Percentiles rank a stretch among this genome's conserved stretches.
Conservation (phyloP, 2,888 invertebrate species). For the Creontiades dilutus region DNA sequence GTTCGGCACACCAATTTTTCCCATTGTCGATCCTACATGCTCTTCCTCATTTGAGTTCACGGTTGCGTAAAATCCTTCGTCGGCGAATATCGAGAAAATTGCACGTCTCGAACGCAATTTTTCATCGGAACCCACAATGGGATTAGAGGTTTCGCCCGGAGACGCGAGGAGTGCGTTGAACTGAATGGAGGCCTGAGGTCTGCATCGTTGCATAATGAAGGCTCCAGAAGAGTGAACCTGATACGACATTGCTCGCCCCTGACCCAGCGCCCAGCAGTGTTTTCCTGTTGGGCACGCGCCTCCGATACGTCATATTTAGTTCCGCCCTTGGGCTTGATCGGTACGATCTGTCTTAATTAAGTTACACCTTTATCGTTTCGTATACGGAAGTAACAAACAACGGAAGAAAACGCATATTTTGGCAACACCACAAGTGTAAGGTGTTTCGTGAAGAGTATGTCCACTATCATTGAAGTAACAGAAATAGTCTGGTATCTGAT, state of each 20-base stretch:
- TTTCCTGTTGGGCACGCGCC: conserved; percentile 11
- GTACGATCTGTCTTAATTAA: neutral
- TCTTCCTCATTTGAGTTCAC: neutral
- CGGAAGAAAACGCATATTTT: too few species aligned
- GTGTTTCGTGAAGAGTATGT: too few species aligned
- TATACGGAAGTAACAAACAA: too few species aligned
- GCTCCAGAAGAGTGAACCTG: neutral
- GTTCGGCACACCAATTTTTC: neutral
- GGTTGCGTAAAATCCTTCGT: conserved; percentile 18
- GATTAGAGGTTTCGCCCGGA: neutral
- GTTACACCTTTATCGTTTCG: neutral
- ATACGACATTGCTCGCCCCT: neutral
- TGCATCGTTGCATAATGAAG: conserved; percentile 9
- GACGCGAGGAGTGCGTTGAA: conserved; percentile 20
- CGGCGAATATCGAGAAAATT: neutral
- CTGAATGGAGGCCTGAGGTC: neutral
- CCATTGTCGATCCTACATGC: conserved; percentile 8
- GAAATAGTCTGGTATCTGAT: too few species aligned
- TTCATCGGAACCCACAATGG: neutral
- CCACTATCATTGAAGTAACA: too few species aligned
- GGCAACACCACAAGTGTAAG: too few species aligned
- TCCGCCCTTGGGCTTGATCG: neutral
- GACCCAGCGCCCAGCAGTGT: neutral
- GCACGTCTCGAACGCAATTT: neutral
- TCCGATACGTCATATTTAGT: neutral